Conservation (phyloP, 2,888 invertebrate genomes). For the Dichetophora obliterata region DNA sequence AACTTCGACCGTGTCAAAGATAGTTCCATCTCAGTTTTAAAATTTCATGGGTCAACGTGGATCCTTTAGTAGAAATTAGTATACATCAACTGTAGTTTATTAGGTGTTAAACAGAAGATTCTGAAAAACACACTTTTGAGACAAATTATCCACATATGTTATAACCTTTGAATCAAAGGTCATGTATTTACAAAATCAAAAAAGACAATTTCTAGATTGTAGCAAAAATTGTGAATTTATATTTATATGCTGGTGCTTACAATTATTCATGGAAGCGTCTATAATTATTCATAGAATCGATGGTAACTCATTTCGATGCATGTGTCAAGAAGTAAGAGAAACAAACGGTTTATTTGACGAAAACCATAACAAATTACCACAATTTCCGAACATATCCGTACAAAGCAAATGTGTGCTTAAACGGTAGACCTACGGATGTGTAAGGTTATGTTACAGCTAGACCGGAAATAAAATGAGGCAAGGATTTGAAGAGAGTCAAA, state of each 20-base stretch:
- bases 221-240: not conserved
- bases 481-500: not conserved
- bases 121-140: too few species aligned
- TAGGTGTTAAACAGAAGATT: too few species aligned
- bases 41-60: too few species aligned
- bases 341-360: too few species aligned
- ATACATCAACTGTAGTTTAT: too few species aligned
- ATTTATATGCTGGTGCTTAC: not conserved
- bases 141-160: too few species aligned
- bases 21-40: too few species aligned
- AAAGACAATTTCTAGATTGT: not conserved
- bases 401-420: not conserved
- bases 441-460: not conserved
- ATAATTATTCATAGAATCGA: constrained; percentile 7
- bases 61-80: too few species aligned
- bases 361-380: constrained; percentile 8
- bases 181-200: not conserved
- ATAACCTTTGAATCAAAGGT: not conserved
- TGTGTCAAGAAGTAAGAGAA: not conserved
- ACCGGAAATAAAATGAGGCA: constrained; percentile 10
- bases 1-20: too few species aligned
- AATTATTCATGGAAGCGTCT: not conserved
- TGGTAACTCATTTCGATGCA: not conserved
- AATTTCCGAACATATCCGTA: not conserved
- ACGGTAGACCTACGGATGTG: not conserved